A percentile compares a stretch with the other conserved stretches of the same genome.
Evolutionary conservation across 2,888 invertebrate genomes (phyloP).

Genomic region (Tolmerus cingulatus): DNA sequence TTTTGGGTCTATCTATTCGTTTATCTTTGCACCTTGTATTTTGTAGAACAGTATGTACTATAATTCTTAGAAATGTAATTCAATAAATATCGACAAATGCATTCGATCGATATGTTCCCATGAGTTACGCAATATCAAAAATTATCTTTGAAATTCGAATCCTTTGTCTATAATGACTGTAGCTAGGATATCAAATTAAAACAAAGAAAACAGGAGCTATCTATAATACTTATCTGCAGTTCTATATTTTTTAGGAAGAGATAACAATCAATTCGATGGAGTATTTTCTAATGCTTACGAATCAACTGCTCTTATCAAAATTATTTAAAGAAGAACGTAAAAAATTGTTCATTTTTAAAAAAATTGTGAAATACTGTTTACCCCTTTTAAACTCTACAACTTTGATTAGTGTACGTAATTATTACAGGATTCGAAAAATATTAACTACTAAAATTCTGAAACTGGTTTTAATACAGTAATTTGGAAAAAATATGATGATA

Average conservation of each 20-base stretch:
- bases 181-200: neutral
- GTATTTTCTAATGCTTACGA: neutral
- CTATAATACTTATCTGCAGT: neutral
- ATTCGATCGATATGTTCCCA: too few relatives aligned
- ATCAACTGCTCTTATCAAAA: neutral
- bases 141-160: neutral
- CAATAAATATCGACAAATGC: too few relatives aligned
- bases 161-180: neutral
- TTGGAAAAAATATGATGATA: neutral
- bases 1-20: neutral
- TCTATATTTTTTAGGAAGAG: too few relatives aligned
- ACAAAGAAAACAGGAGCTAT: neutral
- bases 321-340: neutral
- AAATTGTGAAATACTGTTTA: neutral
- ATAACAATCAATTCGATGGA: neutral
- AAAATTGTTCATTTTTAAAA: neutral
- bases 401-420: too few relatives aligned
- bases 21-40: neutral
- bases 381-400: too few relatives aligned
- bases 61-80: too few relatives aligned
- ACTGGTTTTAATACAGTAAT: neutral
- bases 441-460: too few relatives aligned
- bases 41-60: too few relatives aligned
- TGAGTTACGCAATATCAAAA: too few relatives aligned
- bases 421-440: too few relatives aligned